Evolutionary conservation across 1,140 invertebrate species (phyloP), one percentile per base, ranked within the genome.

Genomic region (Helicoverpa armigera): DNA sequence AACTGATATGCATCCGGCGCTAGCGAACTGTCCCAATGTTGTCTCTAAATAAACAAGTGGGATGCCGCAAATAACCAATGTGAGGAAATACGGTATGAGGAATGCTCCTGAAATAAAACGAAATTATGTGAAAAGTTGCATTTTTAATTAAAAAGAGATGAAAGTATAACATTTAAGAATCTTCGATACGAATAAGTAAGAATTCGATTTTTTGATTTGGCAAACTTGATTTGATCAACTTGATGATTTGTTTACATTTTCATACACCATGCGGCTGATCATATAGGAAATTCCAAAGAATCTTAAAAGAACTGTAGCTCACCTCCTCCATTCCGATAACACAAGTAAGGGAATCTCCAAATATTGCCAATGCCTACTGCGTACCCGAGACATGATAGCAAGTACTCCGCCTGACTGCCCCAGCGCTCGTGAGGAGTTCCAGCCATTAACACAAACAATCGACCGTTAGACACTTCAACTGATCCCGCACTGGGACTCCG

Each of bases 11-110:
- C 98, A 98, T 83, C 98, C 98, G 77, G 97, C 97, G 83, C 97
- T 96, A 65, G 97, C 96, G 91, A 98, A 98, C 87, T 98, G 98
- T 31, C 98, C 98, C 75, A 99, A 95, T 2, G 97, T 97, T 2
- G 98, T 96, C 92, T 99, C 98, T 96, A 99, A 96, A 90, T 98
- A 98, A 91, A 98, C 99, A 10, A 99, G 91, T 0, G 98, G 98
- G 18, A 99, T 96, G 2, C 98, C 98, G 87, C 97, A 98, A 53
- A 98, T 94, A 13, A 98, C 92, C 9, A 98, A 94, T 95, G 97
- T 97, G 67, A 98, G 85, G 16, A 97, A 94, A 88, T 98, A 98
- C 1, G 97, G 97, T 48, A 98, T 95, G 1, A 98, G 92, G 91
- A 98, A 98, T 23, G 97, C 97, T 63, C 97, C 97, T 98, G 91